A percentile compares a stretch with the other conserved stretches of the same genome.
Evolutionary conservation across 1,140 invertebrate genomes (phyloP).

Genomic region (Drosophila nigrodunni): DNA sequence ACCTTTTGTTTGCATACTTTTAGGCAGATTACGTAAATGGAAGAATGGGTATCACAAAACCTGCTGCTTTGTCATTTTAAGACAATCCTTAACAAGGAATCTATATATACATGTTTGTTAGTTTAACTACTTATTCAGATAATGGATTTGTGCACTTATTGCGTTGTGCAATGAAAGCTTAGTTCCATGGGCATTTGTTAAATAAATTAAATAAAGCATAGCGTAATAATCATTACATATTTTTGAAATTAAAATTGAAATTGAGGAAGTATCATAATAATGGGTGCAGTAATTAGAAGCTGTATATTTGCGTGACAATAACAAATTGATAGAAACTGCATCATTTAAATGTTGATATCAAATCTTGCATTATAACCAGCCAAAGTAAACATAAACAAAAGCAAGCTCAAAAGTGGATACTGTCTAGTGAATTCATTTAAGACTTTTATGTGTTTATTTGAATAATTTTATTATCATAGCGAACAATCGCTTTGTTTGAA

Average conservation of each 20-base stretch:
- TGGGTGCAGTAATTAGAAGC: neutral
- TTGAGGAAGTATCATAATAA: too few species aligned
- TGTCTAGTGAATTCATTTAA: constrained; percentile 4
- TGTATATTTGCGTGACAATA: neutral
- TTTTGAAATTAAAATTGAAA: too few species aligned
- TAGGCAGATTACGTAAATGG: constrained; percentile 10
- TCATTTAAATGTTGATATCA: constrained; percentile 15
- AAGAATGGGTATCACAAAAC: neutral
- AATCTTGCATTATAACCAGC: constrained; percentile 1
- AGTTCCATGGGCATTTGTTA: too few species aligned
- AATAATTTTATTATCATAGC: constrained; percentile 33
- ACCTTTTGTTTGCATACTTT: constrained; percentile 44
- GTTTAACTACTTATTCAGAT: too few species aligned
- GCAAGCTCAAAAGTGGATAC: neutral
- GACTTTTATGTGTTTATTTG: constrained; percentile 35
- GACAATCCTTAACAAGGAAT: neutral
- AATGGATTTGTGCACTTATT: too few species aligned
- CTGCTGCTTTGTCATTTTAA: too few species aligned
- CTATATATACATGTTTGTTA: neutral
- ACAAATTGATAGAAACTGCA: neutral
- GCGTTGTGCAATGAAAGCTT: too few species aligned
- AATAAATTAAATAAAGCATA: too few species aligned
- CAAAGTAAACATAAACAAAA: constrained; percentile 3
- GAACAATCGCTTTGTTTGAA: constrained; percentile 8
- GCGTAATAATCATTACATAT: too few species aligned